Percentiles rank a stretch among this genome's conserved stretches.
Conservation (phyloP, 2,113 vertebrate genomes). For the Bufo gargarizans region DNA sequence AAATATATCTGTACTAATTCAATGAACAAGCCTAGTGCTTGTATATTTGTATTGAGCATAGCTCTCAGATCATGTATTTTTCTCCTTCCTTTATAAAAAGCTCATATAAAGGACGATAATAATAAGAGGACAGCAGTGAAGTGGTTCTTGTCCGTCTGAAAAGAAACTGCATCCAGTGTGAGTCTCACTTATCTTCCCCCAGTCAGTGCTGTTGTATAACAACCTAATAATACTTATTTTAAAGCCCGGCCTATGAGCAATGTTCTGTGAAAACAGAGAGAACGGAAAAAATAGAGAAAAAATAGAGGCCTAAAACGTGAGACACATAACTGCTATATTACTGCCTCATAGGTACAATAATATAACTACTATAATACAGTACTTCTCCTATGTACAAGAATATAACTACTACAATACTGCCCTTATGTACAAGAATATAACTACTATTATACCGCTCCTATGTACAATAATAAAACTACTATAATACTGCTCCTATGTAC, state of each 20-base stretch:
- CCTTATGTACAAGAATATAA: conserved; percentile 9
- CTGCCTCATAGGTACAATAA: neutral
- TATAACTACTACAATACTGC: neutral
- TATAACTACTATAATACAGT: conserved; percentile 3
- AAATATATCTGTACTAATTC: neutral
- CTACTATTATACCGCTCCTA: conserved; percentile 13
- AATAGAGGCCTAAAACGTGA: neutral
- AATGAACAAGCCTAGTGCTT: neutral
- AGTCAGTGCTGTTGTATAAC: neutral
- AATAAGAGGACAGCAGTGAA: neutral
- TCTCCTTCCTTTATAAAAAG: conserved; percentile 2
- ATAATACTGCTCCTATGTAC: conserved; percentile 10
- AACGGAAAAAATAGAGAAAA: neutral
- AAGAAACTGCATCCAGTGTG: neutral
- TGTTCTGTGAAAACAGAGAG: neutral
- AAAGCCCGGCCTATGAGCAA: neutral
- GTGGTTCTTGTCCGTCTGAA: neutral
- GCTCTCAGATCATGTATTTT: neutral
- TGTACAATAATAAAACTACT: conserved; percentile 21
- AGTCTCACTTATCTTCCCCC: neutral
- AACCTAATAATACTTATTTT: neutral
- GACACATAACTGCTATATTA: neutral
- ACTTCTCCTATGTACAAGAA: neutral
- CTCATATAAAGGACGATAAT: neutral
- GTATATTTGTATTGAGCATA: neutral